Base-by-base conservation (phyloP, 2,797 vertebrate species). In the Malacoraja senta region DNA sequence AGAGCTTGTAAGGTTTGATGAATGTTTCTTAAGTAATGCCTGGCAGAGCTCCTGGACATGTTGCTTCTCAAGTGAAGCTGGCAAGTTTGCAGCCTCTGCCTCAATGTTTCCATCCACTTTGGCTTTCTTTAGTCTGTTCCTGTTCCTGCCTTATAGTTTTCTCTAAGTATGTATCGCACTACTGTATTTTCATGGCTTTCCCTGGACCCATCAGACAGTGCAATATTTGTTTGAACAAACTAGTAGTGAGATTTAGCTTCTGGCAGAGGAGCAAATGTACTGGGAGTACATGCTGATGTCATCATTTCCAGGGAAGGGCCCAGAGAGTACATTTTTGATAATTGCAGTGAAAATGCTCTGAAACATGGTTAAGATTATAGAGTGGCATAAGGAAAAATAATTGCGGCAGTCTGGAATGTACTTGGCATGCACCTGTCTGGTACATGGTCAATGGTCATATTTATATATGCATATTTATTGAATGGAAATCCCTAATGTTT, bases 101-200 rank as follows among this genome's bases (percentile, higher is more conserved):
- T 88, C n/a, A 88, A 88, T 88, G 21, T 68, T 88, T 88, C 84
- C 61, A 88, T 88, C 32, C 84, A 63, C 84, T 68, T 88, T 88
- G 63, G 61, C 61, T 88, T 88, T 65, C 17, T 2, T 32, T 68
- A n/a, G 68, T 63, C 84, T 29, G 21, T 19, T 88, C n/a, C 61
- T 35, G n/a, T 68, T 32, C 84, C 17, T 88, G 17, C 29, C 65
- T 6, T 68, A 68, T 35, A 63, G 61, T 88, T 88, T 88, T n/a
- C 63, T 68, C 17, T 17, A 32, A 61, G 61, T 8, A 32, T 68
- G 84, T 35, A 35, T 63, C 19, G 21, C 17, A 21, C n/a, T 32
- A 24, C n/a, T 88, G 61, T 68, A 35, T 32, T 78, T 78, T 88
- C 63, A 21, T 63, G 63, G 63, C 38, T 68, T 35, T 88, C 63